Conservation (phyloP, 2,797 vertebrate species). For the Bovichtus variegatus region DNA sequence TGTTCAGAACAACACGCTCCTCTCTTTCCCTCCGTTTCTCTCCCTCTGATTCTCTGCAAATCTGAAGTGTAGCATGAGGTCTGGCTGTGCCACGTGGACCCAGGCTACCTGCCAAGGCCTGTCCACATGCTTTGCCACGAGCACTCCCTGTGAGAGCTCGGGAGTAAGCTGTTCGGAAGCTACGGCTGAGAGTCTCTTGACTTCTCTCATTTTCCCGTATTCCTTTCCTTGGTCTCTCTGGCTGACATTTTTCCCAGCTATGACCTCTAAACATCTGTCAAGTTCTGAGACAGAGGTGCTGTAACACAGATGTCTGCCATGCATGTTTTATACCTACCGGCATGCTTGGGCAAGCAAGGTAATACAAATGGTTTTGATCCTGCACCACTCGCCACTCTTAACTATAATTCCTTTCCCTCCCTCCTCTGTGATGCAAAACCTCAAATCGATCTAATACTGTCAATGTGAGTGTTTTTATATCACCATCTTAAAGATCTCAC, state of each 20-base stretch:
- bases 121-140: constrained; percentile 77
- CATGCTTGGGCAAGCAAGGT: constrained; percentile 16
- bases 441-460: constrained; percentile 5
- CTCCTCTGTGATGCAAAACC: background rate
- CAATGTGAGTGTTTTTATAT: constrained; percentile 25
- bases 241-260: constrained; percentile 39
- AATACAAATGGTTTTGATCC: constrained; percentile 20
- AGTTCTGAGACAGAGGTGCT: constrained; percentile 38
- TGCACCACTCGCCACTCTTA: background rate
- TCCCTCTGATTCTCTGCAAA: constrained; percentile 37
- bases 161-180: constrained; percentile 65
- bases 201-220: constrained; percentile 23
- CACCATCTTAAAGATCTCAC: constrained; percentile 39
- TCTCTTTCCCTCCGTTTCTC: constrained; percentile 33
- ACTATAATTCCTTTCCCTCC: background rate
- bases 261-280: constrained; percentile 31
- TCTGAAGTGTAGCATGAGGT: constrained; percentile 65
- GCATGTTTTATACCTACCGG: background rate
- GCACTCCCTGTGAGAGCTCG: constrained; percentile 66
- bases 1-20: constrained; percentile 48
- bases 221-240: constrained; percentile 29
- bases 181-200: constrained; percentile 43
- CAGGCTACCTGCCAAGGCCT: constrained; percentile 81
- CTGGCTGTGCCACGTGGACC: constrained; percentile 85
- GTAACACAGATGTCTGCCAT: constrained; percentile 29